phyloP scores from a whole-genome alignment of 2,888 invertebrate genomes.

The Nomada ferruginata region DNA sequence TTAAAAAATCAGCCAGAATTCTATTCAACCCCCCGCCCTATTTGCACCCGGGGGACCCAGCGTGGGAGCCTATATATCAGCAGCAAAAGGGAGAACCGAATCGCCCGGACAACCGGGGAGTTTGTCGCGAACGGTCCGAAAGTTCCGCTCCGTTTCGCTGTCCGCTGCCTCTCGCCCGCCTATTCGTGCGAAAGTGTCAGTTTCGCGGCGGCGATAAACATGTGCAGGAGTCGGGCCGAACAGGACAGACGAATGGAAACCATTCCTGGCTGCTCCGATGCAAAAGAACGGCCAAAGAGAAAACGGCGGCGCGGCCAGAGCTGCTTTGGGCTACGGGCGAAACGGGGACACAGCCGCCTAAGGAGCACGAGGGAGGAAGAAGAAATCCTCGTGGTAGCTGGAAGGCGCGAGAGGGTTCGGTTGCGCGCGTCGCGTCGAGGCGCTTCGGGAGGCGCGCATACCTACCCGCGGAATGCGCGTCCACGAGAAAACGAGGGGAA shows the following conservation, averaged over 20 bases:
- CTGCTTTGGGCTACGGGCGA: constrained; percentile 40
- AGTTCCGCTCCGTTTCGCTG: constrained; percentile 6
- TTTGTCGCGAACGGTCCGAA: constrained; percentile 15
- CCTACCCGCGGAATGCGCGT: constrained; percentile 79
- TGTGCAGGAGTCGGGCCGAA: constrained; percentile 66
- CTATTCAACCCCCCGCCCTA: constrained; percentile 30
- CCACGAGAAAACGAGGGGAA: constrained; percentile 79
- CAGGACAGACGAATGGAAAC: constrained; percentile 73
- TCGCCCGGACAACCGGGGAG: neutral
- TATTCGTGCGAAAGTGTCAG: constrained; percentile 79
- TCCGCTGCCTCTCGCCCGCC: constrained; percentile 49
- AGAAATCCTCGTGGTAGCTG: constrained; percentile 36
- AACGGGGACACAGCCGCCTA: constrained; percentile 39
- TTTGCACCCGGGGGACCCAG: neutral
- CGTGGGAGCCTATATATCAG: constrained; percentile 42
- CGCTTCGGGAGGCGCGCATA: constrained; percentile 73
- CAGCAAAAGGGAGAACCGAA: constrained; percentile 1
- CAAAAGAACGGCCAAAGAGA: constrained; percentile 57
- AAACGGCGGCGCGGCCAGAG: constrained; percentile 40
- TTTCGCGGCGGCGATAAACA: constrained; percentile 74
- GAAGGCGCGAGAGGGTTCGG: constrained; percentile 59
- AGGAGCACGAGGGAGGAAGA: constrained; percentile 28
- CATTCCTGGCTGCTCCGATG: constrained; percentile 53
- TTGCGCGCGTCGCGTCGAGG: constrained; percentile 50
- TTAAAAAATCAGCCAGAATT: constrained; percentile 27